Base-by-base conservation (phyloP, 2,888 invertebrate genomes). In the Barypeithes pellucidus region DNA sequence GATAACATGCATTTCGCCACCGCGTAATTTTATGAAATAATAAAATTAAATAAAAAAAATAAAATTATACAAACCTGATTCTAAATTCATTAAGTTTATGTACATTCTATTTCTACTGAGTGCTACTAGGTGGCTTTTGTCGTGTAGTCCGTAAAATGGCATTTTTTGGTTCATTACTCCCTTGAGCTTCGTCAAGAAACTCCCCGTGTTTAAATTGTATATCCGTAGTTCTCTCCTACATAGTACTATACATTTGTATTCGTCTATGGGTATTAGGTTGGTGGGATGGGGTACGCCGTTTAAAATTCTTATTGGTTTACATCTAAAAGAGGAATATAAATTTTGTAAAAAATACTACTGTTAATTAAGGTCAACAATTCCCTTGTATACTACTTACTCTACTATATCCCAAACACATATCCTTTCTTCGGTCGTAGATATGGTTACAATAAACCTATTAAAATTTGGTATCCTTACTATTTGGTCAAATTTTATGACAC, bases 141-240 rank as follows among this genome's bases (percentile, higher is more conserved):
- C 94, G 84, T 95, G 94, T 9, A 95, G 89, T 0, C 95, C 95
- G 86, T 93, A 96, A 85, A 91, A 95, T 70, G 96, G 95, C 95
- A 95, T 95, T 86, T 95, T 95, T 85, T 96, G 95, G 87, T 96
- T 96, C 94, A 96, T 95, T 29, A 96, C 94, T 39, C 94, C 94
- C 82, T 94, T 93, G 54, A 95, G 85, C 45, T 94, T 92, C 11
- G 92, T 91, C 80, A 93, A 81, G 84, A 91, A 90, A 77, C 86
- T 88, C 75, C 95, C 95, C 85, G 91, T 90, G 80, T 95, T 91
- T 65, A 96, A 87, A 85, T 96, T 92, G 80, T 94, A 94, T 45
- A 95, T 91, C 79, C 91, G 89, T 33, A 96, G 89, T 84, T 96
- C 95, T 43, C 96, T 88, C 69, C 92, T 90, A 83, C 95, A 95